Base-by-base conservation (phyloP, 2,113 vertebrate species). In the Andinoacara biseriatus region DNA sequence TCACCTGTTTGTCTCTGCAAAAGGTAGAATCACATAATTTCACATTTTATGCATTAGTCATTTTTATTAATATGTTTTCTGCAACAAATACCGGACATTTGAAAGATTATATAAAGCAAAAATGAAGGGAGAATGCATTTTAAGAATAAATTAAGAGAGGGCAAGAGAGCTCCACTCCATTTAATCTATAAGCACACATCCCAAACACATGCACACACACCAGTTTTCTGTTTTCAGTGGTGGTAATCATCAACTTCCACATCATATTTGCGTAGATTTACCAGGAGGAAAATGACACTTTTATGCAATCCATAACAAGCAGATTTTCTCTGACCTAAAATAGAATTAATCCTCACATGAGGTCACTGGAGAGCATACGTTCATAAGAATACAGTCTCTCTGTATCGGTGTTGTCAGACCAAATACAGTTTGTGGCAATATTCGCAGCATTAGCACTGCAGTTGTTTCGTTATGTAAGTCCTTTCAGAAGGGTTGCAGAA, bases 311-410 rank as follows among this genome's bases (percentile, higher is more conserved):
- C 76, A 81, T 85, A 87, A 90, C 80, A 88, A 90, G 83, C 84
- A 87, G 87, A 90, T 88, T 86, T 82, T 58, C 79, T 69, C 69
- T 72, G 69, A 87, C 86, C 79, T 83, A 90, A 91, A 92, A 92
- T 65, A 87, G 76, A 86, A 26, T 86, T 87, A 89, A 92, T 94
- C 89, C 88, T 61, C 58, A 58, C 58, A 59, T 22, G 58, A 86
- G 87, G 89, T 89, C 79, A 78, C 49, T 5, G 20, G 79, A 78
- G 74, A 84, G 76, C 58, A 74, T 58, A 58, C 49, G 85, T 77
- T 83, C 43, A 35, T 33, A 62, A 65, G 24, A 59, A 74, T 52
- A 52, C 20, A 76, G 38, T 78, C 38, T 69, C 65, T 69, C 46
- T 54, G 40, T 74, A 56, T 81, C 35, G 60, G 79, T 76, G 63